Evolutionary conservation across 2,113 vertebrate genomes (phyloP).

Genomic region (Oplegnathus fasciatus): DNA sequence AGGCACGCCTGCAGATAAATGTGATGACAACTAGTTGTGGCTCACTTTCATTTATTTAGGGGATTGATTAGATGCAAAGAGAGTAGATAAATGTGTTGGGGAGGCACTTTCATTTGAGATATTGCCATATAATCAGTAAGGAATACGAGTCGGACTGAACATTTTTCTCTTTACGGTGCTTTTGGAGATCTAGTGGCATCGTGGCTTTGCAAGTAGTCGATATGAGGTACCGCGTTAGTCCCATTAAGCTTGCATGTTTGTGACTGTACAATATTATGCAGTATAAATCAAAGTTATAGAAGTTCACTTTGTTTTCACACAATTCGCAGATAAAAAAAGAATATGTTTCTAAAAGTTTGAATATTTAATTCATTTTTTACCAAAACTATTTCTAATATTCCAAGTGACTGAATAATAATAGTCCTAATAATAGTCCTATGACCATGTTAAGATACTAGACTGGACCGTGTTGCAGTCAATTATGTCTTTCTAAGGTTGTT

Average conservation of each 20-base stretch:
- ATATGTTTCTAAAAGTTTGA: neutral
- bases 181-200: conserved; percentile 46
- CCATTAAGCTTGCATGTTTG: conserved; percentile 16
- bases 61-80: conserved; percentile 82
- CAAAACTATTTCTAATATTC: neutral
- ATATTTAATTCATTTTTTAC: neutral
- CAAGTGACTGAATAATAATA: neutral
- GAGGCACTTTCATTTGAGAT: conserved; percentile 79
- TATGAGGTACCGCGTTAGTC: conserved; percentile 13
- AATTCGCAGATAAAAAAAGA: neutral
- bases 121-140: conserved; percentile 75
- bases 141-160: conserved; percentile 70
- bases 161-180: conserved; percentile 77
- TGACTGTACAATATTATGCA: neutral
- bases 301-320: too few relatives aligned
- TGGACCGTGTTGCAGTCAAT: conserved; percentile 39
- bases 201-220: conserved; percentile 29
- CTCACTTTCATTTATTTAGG: conserved; percentile 80
- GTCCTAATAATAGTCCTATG: neutral
- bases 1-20: conserved; percentile 77
- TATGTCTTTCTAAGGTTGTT: conserved; percentile 58
- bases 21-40: conserved; percentile 76
- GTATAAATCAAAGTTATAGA: neutral
- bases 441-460: neutral
- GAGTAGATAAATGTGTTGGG: conserved; percentile 79